Evolutionary conservation across 2,888 invertebrate genomes (phyloP).

Genomic region (Dioctria linearis): DNA sequence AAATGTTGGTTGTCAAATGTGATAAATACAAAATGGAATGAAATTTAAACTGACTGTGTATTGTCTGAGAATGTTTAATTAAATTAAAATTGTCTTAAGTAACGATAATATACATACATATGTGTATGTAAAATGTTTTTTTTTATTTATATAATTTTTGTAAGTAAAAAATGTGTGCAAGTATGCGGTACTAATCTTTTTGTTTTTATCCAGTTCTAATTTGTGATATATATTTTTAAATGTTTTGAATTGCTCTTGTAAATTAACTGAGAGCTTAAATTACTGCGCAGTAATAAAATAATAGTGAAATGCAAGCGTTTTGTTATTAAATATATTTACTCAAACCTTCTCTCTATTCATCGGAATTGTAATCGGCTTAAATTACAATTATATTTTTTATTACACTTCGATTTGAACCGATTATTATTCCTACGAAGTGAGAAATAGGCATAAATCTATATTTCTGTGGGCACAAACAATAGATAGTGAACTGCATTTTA

Average conservation of each 20-base stretch:
- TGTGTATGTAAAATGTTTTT: background rate
- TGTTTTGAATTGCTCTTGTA: constrained; percentile 1
- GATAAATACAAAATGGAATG: constrained; percentile 17
- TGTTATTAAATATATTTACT: background rate
- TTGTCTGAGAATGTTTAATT: constrained; percentile 17
- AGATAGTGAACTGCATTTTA: too few relatives aligned
- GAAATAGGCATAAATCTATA: too few relatives aligned
- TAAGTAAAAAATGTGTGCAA: constrained; percentile 51
- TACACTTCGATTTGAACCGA: too few relatives aligned
- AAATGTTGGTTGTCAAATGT: constrained; percentile 49
- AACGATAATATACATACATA: background rate
- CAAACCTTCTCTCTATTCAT: too few relatives aligned
- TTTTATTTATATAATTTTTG: constrained; percentile 37
- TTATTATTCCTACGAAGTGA: too few relatives aligned
- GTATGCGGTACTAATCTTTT: constrained; percentile 47
- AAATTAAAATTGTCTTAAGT: constrained; percentile 4
- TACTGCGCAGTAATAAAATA: background rate
- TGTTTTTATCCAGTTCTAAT: constrained; percentile 32
- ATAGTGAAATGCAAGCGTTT: constrained; percentile 1
- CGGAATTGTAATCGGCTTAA: too few relatives aligned
- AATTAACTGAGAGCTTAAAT: constrained; percentile 5
- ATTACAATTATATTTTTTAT: too few relatives aligned
- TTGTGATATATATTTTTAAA: background rate
- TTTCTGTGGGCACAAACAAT: too few relatives aligned
- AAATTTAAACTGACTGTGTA: constrained; percentile 29